These are phyloP conservation scores for Odontomyia ornata DNA, from an alignment of 2,888 invertebrate genomes.

Conservation along the genomic window DNA sequence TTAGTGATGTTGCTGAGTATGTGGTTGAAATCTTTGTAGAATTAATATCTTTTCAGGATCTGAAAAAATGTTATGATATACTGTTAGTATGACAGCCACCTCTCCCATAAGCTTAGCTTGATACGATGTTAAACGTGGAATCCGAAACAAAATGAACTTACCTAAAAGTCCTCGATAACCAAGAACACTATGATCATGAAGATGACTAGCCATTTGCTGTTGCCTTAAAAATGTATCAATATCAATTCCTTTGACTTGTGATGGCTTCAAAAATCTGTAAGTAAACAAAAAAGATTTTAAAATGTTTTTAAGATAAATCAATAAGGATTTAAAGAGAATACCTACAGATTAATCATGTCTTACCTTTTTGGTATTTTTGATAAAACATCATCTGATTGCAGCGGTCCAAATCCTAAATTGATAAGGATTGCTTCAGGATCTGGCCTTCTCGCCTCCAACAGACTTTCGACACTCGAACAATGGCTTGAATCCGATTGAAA, in stretches of 20 bases:
- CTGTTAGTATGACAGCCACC: slow-evolving; percentile 17
- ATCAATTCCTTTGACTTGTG: slow-evolving; percentile 78
- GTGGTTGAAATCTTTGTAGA: slow-evolving; percentile 52
- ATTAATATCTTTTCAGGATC: slow-evolving; percentile 52
- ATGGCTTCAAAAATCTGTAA: slow-evolving; percentile 77
- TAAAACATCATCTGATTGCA: slow-evolving; percentile 72
- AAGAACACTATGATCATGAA: slow-evolving; percentile 78
- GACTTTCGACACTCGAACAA: slow-evolving; percentile 82
- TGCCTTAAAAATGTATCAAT: slow-evolving; percentile 79
- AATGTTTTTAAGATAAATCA: slow-evolving; percentile 15
- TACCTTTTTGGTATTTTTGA: slow-evolving; percentile 78
- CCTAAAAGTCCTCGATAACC: slow-evolving; percentile 82
- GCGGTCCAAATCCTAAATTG: slow-evolving; percentile 82
- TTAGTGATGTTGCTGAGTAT: slow-evolving; percentile 48
- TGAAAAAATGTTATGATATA: slow-evolving; percentile 41
- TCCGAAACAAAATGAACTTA: slow-evolving; percentile 56
- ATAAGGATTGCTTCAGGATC: slow-evolving; percentile 90
- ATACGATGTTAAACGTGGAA: background rate
- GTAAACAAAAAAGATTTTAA: slow-evolving; percentile 2
- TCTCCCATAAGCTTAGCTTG: background rate
- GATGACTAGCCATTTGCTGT: slow-evolving; percentile 75
- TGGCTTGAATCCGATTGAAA: slow-evolving; percentile 67
- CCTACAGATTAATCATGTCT: no score
- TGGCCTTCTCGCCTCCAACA: slow-evolving; percentile 82
- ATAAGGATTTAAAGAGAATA: background rate